A percentile compares a stretch with the other conserved stretches of the same genome.
Evolutionary conservation across 37 sponge, comb jelly and placozoan genomes (phyloP).

Genomic region (Spongia lamella): DNA sequence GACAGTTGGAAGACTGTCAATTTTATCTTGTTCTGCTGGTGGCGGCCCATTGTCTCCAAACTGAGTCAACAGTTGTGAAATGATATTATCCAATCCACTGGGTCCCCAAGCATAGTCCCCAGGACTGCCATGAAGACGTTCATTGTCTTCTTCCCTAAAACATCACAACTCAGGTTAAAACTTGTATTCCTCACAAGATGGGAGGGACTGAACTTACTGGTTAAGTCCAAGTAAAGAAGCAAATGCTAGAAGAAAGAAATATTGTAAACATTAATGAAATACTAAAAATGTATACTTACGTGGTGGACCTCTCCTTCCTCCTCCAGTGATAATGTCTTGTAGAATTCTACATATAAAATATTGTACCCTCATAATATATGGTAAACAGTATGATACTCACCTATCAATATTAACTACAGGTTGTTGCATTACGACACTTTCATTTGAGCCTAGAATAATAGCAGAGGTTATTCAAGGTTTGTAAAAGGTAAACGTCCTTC

Average conservation of each 20-base stretch:
- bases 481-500: no score
- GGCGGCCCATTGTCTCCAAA: slow-evolving; percentile 87
- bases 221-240: not conserved
- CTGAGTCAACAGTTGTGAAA: slow-evolving; percentile 68
- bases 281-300: no score
- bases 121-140: slow-evolving; percentile 46
- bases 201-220: not conserved
- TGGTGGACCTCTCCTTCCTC: no score
- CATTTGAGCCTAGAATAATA: no score
- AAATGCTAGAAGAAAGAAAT: not conserved
- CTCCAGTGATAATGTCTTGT: no score
- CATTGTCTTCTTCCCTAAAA: not conserved
- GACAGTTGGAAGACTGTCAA: slow-evolving; percentile 54
- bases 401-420: no score
- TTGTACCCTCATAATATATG: no score
- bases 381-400: no score
- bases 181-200: not conserved
- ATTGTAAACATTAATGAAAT: not conserved
- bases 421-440: no score
- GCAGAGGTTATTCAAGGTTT: no score
- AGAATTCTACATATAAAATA: no score
- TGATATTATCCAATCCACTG: slow-evolving; percentile 81
- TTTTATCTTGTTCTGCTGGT: slow-evolving; percentile 75
- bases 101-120: slow-evolving; percentile 90
- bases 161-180: no score